Evolutionary conservation across 2,113 vertebrate genomes (phyloP).

Genomic region (Trogon melanurus): DNA sequence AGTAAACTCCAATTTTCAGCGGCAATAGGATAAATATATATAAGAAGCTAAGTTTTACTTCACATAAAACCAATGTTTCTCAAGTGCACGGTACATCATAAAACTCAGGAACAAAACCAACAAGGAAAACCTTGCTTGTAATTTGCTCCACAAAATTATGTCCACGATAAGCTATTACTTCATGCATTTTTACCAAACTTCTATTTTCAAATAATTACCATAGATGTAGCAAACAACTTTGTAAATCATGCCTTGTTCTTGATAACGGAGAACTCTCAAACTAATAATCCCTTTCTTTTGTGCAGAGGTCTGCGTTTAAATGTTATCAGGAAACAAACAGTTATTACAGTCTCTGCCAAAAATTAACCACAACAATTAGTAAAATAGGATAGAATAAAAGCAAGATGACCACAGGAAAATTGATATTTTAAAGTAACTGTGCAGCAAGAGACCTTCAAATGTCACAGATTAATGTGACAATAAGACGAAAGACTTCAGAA

Average conservation of each 20-base stretch:
- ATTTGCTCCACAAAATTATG: not conserved
- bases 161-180: not conserved
- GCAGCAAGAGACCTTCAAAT: not conserved
- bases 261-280: not conserved
- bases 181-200: not conserved
- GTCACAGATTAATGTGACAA: not conserved
- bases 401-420: not conserved
- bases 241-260: slow-evolving; percentile 5
- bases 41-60: not conserved
- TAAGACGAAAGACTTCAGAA: not conserved
- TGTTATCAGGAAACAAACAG: not conserved
- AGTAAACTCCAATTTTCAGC: not conserved
- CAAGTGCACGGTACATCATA: not conserved
- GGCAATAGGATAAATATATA: not conserved
- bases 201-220: not conserved
- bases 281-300: not conserved
- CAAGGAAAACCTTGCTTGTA: not conserved
- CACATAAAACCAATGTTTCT: not conserved
- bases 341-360: slow-evolving; percentile 9
- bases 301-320: not conserved
- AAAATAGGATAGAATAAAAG: slow-evolving; percentile 5
- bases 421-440: not conserved
- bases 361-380: not conserved
- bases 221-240: not conserved
- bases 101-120: not conserved